Base-by-base conservation (phyloP, 2,888 invertebrate species). In the Agonum fuliginosum region DNA sequence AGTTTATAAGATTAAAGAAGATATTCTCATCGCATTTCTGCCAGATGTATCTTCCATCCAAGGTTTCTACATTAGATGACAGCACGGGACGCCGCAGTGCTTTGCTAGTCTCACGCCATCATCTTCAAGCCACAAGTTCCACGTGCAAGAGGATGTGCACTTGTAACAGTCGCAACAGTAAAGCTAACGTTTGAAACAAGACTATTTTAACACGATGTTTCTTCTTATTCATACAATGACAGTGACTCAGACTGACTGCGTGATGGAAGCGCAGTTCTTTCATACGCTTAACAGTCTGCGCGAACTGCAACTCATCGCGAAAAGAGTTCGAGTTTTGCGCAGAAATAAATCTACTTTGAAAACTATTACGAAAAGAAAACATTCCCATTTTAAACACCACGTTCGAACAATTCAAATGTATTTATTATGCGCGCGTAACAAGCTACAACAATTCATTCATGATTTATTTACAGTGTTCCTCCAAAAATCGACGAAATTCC, bases 161-260 rank as follows among this genome's bases (percentile, higher is more conserved):
- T n/a, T 67, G 86, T 79, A 85, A 85, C 82, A 85, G 86, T 69
- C 84, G 86, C 79, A 84, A 84, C 78, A 85, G 84, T 54, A 82
- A 83, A 51, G 86, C 85, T 8, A 82, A 83, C 12, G 84, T 85
- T 75, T 85, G 84, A 48, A 43, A n/a, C n/a, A n/a, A n/a, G n/a
- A n/a, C n/a, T n/a, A n/a, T n/a, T n/a, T n/a, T n/a, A n/a, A n/a
- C n/a, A n/a, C n/a, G 43, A 81, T 85, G 81, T 85, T 83, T 81
- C 80, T 87, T 78, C 81, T 88, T 81, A 84, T 88, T 78, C 87
- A 88, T 82, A 88, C 88, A 72, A 85, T 88, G 84, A 87, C 87
- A 27, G 84, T 88, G 80, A 85, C 86, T 65, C 85, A 87, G 79
- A 83, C 83, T 80, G 86, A 86, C 81, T 85, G 84, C 81, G 85